Evolutionary conservation across 2,888 invertebrate species (phyloP).

Genomic region (Gnatocerus cornutus): DNA sequence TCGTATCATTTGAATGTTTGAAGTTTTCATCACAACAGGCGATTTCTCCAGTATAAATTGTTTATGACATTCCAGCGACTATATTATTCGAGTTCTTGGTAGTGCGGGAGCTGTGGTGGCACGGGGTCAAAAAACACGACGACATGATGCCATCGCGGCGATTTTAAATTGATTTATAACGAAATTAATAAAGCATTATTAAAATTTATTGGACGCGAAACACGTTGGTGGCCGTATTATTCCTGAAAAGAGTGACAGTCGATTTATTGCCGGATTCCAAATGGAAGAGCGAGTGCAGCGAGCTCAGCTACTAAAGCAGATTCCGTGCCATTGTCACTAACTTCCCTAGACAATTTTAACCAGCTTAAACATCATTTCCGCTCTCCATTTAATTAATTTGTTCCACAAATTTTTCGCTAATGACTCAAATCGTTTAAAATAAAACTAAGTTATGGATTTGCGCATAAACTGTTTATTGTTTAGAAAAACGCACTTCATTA

Average conservation of each 20-base stretch:
- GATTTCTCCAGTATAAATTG: conserved; percentile 25
- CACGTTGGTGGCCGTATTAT: conserved; percentile 38
- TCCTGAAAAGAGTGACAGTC: conserved; percentile 22
- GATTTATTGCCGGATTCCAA: conserved; percentile 38
- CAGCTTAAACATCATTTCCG: no score
- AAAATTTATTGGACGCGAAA: conserved; percentile 42
- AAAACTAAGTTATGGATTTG: conserved; percentile 7
- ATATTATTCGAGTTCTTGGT: conserved; percentile 31
- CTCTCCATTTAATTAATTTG: no score
- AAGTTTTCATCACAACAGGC: conserved; percentile 11
- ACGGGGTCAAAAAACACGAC: conserved; percentile 35
- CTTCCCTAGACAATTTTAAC: no score
- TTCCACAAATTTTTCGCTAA: background rate
- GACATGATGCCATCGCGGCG: conserved; percentile 24
- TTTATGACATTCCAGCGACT: conserved; percentile 29
- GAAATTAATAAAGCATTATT: conserved; percentile 45
- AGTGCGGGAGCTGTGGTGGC: conserved; percentile 16
- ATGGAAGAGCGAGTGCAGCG: conserved; percentile 1
- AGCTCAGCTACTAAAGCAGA: no score
- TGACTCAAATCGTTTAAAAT: background rate
- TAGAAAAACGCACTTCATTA: background rate
- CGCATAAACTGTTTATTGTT: conserved; percentile 9
- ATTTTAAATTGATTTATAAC: conserved; percentile 44
- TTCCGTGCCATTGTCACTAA: no score
- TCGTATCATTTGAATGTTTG: conserved; percentile 12